phyloP scores from a whole-genome alignment of 2,113 vertebrate genomes.

The Microcebus griseorufus region DNA sequence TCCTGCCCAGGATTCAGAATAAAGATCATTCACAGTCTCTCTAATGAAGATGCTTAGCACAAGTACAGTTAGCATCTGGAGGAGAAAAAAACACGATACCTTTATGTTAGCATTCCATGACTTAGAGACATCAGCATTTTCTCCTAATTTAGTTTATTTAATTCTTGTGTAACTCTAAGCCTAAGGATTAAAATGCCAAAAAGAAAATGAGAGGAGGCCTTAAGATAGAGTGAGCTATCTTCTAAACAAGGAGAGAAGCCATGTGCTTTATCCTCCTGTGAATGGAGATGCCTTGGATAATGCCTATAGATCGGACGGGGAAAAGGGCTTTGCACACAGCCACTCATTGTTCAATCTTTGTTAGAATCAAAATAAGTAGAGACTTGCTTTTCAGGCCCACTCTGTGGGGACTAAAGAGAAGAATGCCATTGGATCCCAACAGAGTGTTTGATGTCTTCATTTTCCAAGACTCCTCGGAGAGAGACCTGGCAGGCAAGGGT shows the following conservation, averaged over 20 bases:
- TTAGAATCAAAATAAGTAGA: conserved; percentile 85
- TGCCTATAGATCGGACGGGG: conserved; percentile 74
- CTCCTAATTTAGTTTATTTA: conserved; percentile 84
- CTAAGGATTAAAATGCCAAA: conserved; percentile 87
- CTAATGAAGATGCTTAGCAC: conserved; percentile 80
- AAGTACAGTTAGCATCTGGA: conserved; percentile 72
- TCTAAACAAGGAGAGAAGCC: conserved; percentile 83
- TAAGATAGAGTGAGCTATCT: conserved; percentile 81
- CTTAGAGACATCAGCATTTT: conserved; percentile 83
- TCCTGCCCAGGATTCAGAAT: conserved; percentile 63
- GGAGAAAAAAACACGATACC: conserved; percentile 78
- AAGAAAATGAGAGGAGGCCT: conserved; percentile 84
- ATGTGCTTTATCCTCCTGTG: conserved; percentile 86
- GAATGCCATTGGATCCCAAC: conserved; percentile 86
- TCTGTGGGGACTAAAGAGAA: conserved; percentile 80
- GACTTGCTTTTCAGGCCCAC: conserved; percentile 83
- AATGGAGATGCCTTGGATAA: conserved; percentile 87
- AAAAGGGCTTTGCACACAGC: conserved; percentile 83
- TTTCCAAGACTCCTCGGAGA: conserved; percentile 80
- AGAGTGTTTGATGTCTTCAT: conserved; percentile 90
- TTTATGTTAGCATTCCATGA: conserved; percentile 84
- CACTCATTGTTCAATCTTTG: conserved; percentile 90
- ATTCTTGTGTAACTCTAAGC: conserved; percentile 81
- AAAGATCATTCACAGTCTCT: conserved; percentile 74
- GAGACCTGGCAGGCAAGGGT: conserved; percentile 76